Evolutionary conservation across 2,113 vertebrate genomes (phyloP).

Genomic region (Sinocyclocheilus anshuiensis): DNA sequence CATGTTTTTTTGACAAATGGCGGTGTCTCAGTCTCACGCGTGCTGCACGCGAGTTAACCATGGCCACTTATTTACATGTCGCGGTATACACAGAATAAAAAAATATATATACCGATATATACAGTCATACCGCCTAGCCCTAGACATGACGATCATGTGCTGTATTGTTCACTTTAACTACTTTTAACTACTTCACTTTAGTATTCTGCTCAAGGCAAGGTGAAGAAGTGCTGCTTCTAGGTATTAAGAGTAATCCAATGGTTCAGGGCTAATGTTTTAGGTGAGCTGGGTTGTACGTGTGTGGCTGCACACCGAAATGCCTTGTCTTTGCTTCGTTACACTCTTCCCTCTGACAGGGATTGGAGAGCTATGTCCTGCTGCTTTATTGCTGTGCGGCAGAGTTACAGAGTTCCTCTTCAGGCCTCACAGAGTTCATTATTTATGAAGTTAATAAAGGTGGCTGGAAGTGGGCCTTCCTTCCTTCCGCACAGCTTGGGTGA

Average conservation of each 20-base stretch:
- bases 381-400: slow-evolving; percentile 55
- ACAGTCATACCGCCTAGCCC: no score
- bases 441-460: slow-evolving; percentile 58
- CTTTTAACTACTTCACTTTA: neutral
- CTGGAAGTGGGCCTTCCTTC: slow-evolving; percentile 41
- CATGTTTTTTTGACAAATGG: no score
- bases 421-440: slow-evolving; percentile 49
- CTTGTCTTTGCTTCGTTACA: neutral
- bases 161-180: slow-evolving; percentile 29
- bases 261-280: slow-evolving; percentile 28
- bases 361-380: slow-evolving; percentile 24
- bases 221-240: neutral
- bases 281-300: slow-evolving; percentile 5
- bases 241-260: slow-evolving; percentile 41
- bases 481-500: slow-evolving; percentile 32
- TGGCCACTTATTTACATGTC: no score
- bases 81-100: no score
- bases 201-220: neutral
- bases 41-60: no score
- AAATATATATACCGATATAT: no score
- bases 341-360: slow-evolving; percentile 4
- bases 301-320: neutral
- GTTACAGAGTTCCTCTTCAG: slow-evolving; percentile 36
- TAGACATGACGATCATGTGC: neutral
- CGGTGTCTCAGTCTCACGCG: no score